These are phyloP conservation scores for Brachyptera putata DNA, from an alignment of 2,888 invertebrate genomes.

Conservation along the genomic window DNA sequence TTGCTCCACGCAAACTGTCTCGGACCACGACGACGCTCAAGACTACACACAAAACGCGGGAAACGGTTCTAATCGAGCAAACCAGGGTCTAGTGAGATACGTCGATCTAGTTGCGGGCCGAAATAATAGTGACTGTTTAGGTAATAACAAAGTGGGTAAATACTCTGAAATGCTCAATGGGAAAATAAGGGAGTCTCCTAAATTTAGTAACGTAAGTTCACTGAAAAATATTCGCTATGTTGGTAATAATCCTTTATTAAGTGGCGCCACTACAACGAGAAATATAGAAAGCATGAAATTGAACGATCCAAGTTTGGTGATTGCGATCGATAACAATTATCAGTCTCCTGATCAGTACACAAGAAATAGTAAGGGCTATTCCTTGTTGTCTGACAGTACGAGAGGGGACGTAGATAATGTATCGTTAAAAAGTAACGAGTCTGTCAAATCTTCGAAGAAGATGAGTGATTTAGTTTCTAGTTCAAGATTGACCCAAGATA, in stretches of 20 bases:
- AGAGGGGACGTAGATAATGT: too few relatives aligned
- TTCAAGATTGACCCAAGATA: not conserved
- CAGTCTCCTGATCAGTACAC: not conserved
- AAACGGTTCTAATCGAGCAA: slow-evolving; percentile 21
- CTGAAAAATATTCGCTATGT: not conserved
- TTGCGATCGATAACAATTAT: not conserved
- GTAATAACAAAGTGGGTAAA: slow-evolving; percentile 3
- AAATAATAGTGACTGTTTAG: slow-evolving; percentile 8
- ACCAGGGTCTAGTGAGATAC: slow-evolving; percentile 27
- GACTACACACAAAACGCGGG: too few relatives aligned
- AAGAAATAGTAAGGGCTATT: not conserved
- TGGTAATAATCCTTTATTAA: not conserved
- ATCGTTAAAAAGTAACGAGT: too few relatives aligned
- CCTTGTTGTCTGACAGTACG: too few relatives aligned
- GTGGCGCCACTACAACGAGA: not conserved
- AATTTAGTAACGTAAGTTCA: not conserved
- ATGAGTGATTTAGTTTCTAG: not conserved
- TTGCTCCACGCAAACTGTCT: slow-evolving; percentile 15
- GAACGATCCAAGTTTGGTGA: not conserved
- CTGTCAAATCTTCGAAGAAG: not conserved
- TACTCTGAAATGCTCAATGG: too few relatives aligned
- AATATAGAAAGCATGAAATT: slow-evolving; percentile 18
- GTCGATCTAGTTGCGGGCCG: slow-evolving; percentile 23
- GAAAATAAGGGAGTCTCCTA: too few relatives aligned
- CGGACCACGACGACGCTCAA: not conserved